phyloP scores from a whole-genome alignment of 1,140 invertebrate species.

The Drosophila trapezifrons region DNA sequence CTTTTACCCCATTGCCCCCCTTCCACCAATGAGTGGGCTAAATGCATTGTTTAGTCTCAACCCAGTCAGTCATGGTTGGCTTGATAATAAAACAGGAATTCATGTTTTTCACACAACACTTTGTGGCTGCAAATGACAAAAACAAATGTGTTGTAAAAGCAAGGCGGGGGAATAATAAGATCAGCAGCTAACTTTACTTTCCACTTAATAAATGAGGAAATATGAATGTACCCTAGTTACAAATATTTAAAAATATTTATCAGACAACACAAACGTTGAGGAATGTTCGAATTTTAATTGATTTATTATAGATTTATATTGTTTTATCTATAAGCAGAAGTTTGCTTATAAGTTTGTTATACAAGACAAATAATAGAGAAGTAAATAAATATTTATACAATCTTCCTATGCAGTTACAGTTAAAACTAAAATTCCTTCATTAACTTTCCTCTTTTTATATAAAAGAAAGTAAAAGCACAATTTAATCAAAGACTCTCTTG shows the following conservation, averaged over 20 bases:
- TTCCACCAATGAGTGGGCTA: not conserved
- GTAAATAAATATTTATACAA: no score
- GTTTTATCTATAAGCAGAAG: no score
- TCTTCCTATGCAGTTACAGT: no score
- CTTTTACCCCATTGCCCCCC: not conserved
- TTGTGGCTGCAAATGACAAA: not conserved
- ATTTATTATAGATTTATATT: no score
- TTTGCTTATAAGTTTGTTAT: no score
- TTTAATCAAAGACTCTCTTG: not conserved
- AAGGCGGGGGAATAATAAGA: not conserved
- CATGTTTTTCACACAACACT: constrained; percentile 5
- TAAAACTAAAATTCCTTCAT: not conserved
- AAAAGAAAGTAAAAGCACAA: not conserved
- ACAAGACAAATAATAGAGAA: no score
- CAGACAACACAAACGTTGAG: no score
- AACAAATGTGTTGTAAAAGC: constrained; percentile 5
- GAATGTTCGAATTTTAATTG: no score
- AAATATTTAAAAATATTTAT: no score
- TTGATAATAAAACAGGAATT: constrained; percentile 20
- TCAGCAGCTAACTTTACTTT: not conserved
- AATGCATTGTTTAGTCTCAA: constrained; percentile 23
- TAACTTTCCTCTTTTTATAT: not conserved
- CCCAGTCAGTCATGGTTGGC: not conserved
- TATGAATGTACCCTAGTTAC: not conserved
- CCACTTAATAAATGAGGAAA: not conserved